These are phyloP conservation scores for Tinea pellionella DNA, from an alignment of 2,888 invertebrate species.

Conservation along the genomic window DNA sequence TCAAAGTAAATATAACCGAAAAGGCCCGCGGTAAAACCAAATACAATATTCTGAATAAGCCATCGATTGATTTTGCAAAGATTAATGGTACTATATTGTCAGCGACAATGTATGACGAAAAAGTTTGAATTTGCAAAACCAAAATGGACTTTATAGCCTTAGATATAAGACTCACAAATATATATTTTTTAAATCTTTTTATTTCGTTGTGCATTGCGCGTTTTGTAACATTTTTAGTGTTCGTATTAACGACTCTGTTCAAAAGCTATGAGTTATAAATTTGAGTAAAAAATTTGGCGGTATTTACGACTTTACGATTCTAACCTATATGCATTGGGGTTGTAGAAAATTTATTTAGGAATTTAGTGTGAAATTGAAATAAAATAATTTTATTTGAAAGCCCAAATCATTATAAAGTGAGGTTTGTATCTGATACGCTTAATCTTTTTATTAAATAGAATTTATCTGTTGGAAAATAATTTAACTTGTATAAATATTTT, in stretches of 20 bases:
- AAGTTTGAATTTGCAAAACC: slow-evolving; percentile 41
- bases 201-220: slow-evolving; percentile 14
- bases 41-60: slow-evolving; percentile 68
- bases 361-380: slow-evolving; percentile 64
- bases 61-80: slow-evolving; percentile 68
- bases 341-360: slow-evolving; percentile 54
- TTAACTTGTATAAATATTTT: background rate
- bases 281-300: background rate
- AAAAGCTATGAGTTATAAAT: background rate
- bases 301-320: background rate
- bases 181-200: slow-evolving; percentile 45
- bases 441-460: slow-evolving; percentile 48
- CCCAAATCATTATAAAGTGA: slow-evolving; percentile 29
- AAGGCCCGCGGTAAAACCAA: slow-evolving; percentile 61
- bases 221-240: slow-evolving; percentile 13
- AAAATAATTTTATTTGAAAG: slow-evolving; percentile 42
- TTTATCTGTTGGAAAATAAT: slow-evolving; percentile 37
- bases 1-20: slow-evolving; percentile 62
- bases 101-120: slow-evolving; percentile 60
- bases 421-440: slow-evolving; percentile 26
- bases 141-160: slow-evolving; percentile 45
- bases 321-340: slow-evolving; percentile 27
- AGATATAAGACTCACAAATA: slow-evolving; percentile 40
- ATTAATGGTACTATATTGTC: slow-evolving; percentile 68
- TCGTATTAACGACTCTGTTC: slow-evolving; percentile 5